These are phyloP conservation scores for Porphyrio hochstetteri DNA, from an alignment of 2,113 vertebrate species.

Conservation along the genomic window DNA sequence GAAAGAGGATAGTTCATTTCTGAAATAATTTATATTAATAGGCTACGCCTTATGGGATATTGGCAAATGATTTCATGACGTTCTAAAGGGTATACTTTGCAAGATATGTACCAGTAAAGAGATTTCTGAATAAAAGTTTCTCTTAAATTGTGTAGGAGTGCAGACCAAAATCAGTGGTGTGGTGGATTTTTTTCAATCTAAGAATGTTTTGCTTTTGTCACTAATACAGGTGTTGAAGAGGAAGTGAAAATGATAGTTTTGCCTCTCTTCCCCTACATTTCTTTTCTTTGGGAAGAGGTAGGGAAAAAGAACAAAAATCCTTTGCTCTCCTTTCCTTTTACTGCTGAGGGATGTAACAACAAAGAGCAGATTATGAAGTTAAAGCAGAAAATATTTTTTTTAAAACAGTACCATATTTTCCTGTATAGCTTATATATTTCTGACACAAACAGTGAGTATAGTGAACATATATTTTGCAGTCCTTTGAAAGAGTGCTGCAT, in stretches of 20 bases:
- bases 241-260: background rate
- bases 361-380: background rate
- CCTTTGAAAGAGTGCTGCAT: background rate
- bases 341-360: background rate
- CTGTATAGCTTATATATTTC: background rate
- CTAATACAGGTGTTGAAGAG: background rate
- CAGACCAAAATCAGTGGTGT: background rate
- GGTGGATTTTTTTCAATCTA: background rate
- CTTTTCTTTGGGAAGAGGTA: background rate
- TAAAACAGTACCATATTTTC: background rate
- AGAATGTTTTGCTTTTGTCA: background rate
- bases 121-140: background rate
- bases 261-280: background rate
- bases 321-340: background rate
- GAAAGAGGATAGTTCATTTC: background rate
- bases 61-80: background rate
- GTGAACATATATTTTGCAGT: background rate
- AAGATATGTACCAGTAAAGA: background rate
- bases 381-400: background rate
- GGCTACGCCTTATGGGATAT: background rate
- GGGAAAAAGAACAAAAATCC: background rate
- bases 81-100: background rate
- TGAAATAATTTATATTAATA: background rate
- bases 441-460: background rate
- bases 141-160: background rate